Conservation (phyloP, 2,888 invertebrate genomes). For the Platycheirus rosarum region DNA sequence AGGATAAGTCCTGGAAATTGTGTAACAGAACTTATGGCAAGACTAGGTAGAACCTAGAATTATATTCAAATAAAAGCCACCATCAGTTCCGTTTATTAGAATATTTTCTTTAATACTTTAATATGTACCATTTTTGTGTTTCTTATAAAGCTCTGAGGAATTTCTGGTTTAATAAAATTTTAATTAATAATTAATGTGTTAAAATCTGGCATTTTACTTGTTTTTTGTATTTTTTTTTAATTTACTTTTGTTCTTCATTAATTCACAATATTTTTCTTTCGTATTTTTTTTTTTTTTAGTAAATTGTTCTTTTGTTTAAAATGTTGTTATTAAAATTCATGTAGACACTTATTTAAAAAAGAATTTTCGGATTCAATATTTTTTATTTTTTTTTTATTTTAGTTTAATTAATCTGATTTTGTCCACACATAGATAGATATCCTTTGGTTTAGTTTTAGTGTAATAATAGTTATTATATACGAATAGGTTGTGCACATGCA, state of each 20-base stretch:
- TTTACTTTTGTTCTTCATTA: slow-evolving; percentile 14
- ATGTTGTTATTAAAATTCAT: background rate
- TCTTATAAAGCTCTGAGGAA: slow-evolving; percentile 73
- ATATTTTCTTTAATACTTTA: slow-evolving; percentile 71
- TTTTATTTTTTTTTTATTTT: slow-evolving; percentile 25
- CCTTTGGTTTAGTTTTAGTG: slow-evolving; percentile 34
- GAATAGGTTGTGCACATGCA: slow-evolving; percentile 64
- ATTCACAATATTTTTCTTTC: slow-evolving; percentile 42
- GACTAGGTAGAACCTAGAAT: too few species aligned
- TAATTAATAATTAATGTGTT: slow-evolving; percentile 58
- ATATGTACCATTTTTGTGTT: slow-evolving; percentile 69
- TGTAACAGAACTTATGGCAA: too few species aligned
- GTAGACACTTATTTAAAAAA: slow-evolving; percentile 60
- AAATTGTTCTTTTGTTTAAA: slow-evolving; percentile 26
- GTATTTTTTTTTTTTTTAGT: slow-evolving; percentile 42
- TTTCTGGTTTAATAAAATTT: slow-evolving; percentile 72
- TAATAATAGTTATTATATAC: slow-evolving; percentile 44
- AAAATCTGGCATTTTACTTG: slow-evolving; percentile 51
- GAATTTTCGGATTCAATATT: slow-evolving; percentile 2
- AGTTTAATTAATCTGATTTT: slow-evolving; percentile 17
- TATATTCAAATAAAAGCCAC: slow-evolving; percentile 3
- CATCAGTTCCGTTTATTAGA: slow-evolving; percentile 57
- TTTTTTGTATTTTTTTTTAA: slow-evolving; percentile 43
- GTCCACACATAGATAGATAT: slow-evolving; percentile 57
- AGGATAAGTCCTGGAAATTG: too few species aligned